Evolutionary conservation across 1,140 invertebrate species (phyloP).

Genomic region (Drosophila varians): DNA sequence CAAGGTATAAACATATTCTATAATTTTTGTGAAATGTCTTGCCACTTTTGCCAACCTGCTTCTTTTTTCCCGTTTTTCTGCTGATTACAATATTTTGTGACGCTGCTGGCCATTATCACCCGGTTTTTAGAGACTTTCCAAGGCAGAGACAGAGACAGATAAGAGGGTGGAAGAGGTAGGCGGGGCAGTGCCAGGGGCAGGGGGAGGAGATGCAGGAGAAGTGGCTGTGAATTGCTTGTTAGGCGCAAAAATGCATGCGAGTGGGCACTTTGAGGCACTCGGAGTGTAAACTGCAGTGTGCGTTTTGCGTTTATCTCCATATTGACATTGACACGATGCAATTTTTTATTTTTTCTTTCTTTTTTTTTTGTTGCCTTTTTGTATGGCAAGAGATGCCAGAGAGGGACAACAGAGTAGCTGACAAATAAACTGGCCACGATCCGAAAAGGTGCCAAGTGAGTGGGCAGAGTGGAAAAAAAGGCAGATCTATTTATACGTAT

Average conservation of each 20-base stretch:
- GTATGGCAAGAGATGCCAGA: background rate
- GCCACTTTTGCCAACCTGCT: constrained; percentile 22
- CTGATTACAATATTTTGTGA: constrained; percentile 50
- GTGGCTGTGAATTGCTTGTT: constrained; percentile 33
- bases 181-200: background rate
- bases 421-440: constrained; percentile 5
- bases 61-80: constrained; percentile 40
- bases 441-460: constrained; percentile 24
- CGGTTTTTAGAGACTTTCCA: constrained; percentile 37
- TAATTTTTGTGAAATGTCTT: background rate
- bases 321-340: constrained; percentile 47
- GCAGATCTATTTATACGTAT: constrained; percentile 7
- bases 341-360: background rate
- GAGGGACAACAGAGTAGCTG: background rate
- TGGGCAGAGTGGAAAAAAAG: background rate
- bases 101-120: constrained; percentile 44
- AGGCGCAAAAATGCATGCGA: constrained; percentile 42
- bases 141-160: background rate
- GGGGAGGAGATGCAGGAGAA: background rate
- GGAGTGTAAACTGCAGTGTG: constrained; percentile 56
- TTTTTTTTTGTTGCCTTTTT: too few species aligned
- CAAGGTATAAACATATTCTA: background rate
- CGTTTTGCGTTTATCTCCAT: constrained; percentile 4
- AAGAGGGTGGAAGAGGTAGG: background rate
- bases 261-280: constrained; percentile 38